Evolutionary conservation across 2,888 invertebrate genomes (phyloP), one percentile per base, ranked within the genome.

Genomic region (Xestia sexstrigata): DNA sequence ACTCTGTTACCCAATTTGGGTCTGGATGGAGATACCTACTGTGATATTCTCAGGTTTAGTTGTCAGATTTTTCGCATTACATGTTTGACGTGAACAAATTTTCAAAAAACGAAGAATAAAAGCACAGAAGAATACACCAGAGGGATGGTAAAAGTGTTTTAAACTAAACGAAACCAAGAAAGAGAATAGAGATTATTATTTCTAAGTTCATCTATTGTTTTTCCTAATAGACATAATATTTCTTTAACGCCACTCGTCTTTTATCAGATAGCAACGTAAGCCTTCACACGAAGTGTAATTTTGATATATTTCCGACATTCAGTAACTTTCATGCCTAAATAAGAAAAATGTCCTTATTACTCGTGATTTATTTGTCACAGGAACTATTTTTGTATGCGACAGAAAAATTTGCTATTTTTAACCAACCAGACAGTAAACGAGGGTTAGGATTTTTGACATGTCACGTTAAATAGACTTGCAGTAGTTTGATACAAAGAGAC

Each of bases 251-350:
- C 11, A 47, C 55, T 45, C 68, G 45, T 52, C 26, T 69, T 52
- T 58, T 63, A 52, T 79, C 45, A 79, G 68, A 79, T 69, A 74
- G 52, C 45, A 63, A 26, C 30, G 58, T 45, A 63, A 83, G 58
- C 73, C 60, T 69, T 69, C 68, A 65, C 23, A 13, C 35, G n/a
- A 30, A 74, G 74, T 71, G 79, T 82, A 79, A 82, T 83, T 83
- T 83, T 83, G 79, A 83, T 82, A 83, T 82, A 82, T 83, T 68
- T 63, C 74, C 70, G 17, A 70, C 84, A 72, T 66, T 55, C 26
- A 65, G 68, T 45, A 79, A 74, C 68, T 71, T 74, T 60, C 78
- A 63, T 62, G 39, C 74, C 79, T 83, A 74, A 84, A 84, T 71
- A 82, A 83, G 82, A 84, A 35, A 74, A 74, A 79, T 62, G 74